A percentile compares a stretch with the other conserved stretches of the same genome.
Evolutionary conservation across 2,888 invertebrate species (phyloP).

Genomic region (Campoplex nolae): DNA sequence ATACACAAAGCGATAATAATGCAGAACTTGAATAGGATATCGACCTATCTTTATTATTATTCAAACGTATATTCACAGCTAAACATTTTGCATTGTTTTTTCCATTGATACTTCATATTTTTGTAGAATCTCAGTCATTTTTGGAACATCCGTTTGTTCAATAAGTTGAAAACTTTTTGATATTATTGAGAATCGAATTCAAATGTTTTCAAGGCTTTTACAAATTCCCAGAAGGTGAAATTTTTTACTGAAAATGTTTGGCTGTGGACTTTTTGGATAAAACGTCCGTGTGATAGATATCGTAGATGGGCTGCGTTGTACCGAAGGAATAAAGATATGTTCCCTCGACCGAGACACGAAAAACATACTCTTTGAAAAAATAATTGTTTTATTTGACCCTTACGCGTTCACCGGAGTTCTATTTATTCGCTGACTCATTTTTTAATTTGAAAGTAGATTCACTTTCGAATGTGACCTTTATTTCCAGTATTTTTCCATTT

Average conservation of each 20-base stretch:
- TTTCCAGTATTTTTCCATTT: no score
- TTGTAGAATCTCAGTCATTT: not conserved
- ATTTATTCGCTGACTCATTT: no score
- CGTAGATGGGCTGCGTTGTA: not conserved
- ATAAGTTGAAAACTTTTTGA: constrained; percentile 2
- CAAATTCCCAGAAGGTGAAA: not conserved
- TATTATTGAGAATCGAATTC: not conserved
- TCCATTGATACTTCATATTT: not conserved
- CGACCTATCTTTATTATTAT: not conserved
- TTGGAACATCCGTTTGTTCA: not conserved
- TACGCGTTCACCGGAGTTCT: no score
- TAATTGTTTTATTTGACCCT: not conserved
- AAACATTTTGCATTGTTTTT: not conserved
- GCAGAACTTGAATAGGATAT: not conserved
- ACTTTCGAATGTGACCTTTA: no score
- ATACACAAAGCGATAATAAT: not conserved
- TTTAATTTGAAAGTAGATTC: no score
- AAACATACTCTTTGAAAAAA: not conserved
- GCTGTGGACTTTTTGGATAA: not conserved
- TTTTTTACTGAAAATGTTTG: not conserved
- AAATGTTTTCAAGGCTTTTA: not conserved
- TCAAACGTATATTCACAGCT: not conserved
- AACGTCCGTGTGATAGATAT: not conserved
- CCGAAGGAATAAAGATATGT: not conserved
- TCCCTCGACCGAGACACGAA: not conserved